Base-by-base conservation (phyloP, 2,113 vertebrate genomes). In the Phoenicopterus ruber region DNA sequence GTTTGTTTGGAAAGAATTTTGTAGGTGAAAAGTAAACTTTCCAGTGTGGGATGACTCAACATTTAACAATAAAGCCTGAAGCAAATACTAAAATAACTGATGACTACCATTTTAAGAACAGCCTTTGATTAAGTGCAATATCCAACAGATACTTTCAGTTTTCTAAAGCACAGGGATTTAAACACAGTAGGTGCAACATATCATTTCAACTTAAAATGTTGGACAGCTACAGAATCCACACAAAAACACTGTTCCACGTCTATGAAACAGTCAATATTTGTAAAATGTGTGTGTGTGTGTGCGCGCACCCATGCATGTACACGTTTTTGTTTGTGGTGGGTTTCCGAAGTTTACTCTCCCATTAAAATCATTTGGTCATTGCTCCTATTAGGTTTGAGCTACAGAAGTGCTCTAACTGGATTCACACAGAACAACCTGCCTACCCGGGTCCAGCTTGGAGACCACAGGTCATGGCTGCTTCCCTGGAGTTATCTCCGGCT, bases 371-470 rank as follows among this genome's bases (percentile, higher is more conserved):
- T 17, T 52, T 50, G 18, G 11, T 36, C 40, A 29, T 49, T 59
- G 52, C 29, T 46, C 7, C 17, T 42, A 9, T 2, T 13, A 11
- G 3, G 25, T 29, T 13, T 58, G 59, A 93, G 65, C 65, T 36
- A 58, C 36, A 7, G 4, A 61, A 55, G 7, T 25, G 32, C 36
- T 57, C 9, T 29, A 57, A 57, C 13, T 5, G 13, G 20, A 55
- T 32, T 44, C 32, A 71, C 4, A 11, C 2, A 20, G 28, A 61
- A 65, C 12, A 22, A 65, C 10, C 40, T 66, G 28, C 14, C 22
- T 0, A 0, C 10, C 10, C 1, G 1, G 17, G 26, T 44, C 40
- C 31, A 61, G 25, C 10, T 10, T 21, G 17, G 61, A 36, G 34
- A 46, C 11, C 29, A 49, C 10, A 28, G 40, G 17, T 14, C 36